Percentiles rank a stretch among this genome's conserved stretches.
Conservation (phyloP, 2,888 invertebrate species). For the Conomelus anceps region DNA sequence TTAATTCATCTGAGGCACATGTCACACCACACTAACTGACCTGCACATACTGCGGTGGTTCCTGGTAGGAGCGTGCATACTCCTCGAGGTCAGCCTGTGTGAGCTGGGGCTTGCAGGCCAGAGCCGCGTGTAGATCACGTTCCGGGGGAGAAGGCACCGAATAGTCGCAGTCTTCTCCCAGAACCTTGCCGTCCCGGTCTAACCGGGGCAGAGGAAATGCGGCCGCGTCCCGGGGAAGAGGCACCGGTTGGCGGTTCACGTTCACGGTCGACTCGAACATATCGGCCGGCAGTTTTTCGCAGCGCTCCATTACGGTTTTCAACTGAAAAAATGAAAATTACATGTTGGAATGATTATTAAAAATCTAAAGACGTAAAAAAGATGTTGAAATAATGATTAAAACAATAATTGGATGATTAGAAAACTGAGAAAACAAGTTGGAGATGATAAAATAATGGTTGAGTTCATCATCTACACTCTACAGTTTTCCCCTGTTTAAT, state of each 20-base stretch:
- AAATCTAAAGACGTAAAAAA: too few species aligned
- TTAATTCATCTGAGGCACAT: not conserved
- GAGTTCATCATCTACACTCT: too few species aligned
- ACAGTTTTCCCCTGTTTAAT: not conserved
- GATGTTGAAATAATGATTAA: too few species aligned
- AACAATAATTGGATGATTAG: too few species aligned
- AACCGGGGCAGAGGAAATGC: conserved; percentile 49
- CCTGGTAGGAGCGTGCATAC: conserved; percentile 42
- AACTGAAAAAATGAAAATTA: too few species aligned
- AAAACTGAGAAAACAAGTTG: too few species aligned
- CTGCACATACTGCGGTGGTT: not conserved
- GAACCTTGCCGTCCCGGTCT: conserved; percentile 55
- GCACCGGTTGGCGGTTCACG: conserved; percentile 29
- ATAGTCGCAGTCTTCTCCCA: conserved; percentile 59
- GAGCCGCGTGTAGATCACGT: conserved; percentile 47
- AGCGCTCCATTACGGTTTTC: conserved; percentile 63
- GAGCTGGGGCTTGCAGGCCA: conserved; percentile 38
- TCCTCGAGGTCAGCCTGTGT: conserved; percentile 47
- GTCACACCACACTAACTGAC: not conserved
- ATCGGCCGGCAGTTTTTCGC: conserved; percentile 54
- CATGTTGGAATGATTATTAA: too few species aligned
- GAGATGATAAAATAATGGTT: too few species aligned
- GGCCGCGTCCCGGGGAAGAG: not conserved
- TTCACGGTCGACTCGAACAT: conserved; percentile 47
- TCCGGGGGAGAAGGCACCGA: conserved; percentile 64